Conservation (phyloP, 2,113 vertebrate genomes). For the Cavia aperea region DNA sequence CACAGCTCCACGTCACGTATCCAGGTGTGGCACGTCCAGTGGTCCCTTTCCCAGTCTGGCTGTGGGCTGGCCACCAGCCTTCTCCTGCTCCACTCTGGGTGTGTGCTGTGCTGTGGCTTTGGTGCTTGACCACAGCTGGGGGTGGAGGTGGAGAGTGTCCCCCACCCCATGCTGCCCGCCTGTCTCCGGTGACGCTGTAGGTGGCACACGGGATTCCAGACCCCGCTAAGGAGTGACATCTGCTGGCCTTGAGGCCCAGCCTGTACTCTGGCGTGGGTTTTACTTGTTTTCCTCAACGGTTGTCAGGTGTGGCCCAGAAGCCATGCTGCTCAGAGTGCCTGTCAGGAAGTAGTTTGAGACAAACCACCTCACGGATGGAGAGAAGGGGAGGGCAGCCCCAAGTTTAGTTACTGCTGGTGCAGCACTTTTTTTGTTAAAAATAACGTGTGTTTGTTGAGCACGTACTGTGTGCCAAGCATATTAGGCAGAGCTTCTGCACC, state of each 20-base stretch:
- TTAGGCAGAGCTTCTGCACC: background rate
- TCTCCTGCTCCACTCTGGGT: background rate
- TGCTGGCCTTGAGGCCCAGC: background rate
- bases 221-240: no score
- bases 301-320: background rate
- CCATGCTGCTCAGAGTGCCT: background rate
- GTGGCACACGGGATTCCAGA: background rate
- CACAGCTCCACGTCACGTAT: background rate
- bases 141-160: background rate
- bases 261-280: rapidly evolving
- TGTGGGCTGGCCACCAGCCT: rapidly evolving
- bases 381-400: rapidly evolving
- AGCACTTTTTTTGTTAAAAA: background rate
- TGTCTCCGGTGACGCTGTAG: background rate
- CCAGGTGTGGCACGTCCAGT: background rate
- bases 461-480: background rate
- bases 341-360: background rate
- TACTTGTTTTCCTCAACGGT: background rate
- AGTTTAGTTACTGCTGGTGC: no score
- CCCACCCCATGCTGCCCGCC: background rate
- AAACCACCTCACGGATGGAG: background rate
- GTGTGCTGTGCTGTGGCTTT: background rate
- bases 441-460: no score
- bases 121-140: background rate
- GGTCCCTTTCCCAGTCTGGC: background rate